These are phyloP conservation scores for Pygoscelis adeliae DNA, from an alignment of 2,113 vertebrate species.

Conservation along the genomic window DNA sequence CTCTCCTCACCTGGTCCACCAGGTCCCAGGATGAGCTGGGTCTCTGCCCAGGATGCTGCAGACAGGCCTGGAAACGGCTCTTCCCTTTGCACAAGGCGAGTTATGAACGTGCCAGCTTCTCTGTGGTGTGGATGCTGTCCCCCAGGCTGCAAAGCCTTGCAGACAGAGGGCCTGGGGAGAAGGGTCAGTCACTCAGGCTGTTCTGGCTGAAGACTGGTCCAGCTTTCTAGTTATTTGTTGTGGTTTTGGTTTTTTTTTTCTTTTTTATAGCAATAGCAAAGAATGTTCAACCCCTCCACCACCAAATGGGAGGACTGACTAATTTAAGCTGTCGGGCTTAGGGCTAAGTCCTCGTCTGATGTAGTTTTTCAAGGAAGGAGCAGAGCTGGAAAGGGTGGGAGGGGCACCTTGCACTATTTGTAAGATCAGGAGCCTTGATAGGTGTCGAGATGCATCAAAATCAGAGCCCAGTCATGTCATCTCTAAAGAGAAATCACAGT, in stretches of 20 bases:
- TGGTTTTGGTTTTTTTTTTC: accelerated
- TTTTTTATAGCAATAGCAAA: not conserved
- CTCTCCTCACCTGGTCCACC: not conserved
- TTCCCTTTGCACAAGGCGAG: not conserved
- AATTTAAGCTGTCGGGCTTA: not conserved
- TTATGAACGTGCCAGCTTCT: not conserved
- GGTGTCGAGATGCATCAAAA: not conserved
- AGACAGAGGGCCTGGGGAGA: not conserved
- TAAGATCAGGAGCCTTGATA: not conserved
- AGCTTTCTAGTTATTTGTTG: not conserved
- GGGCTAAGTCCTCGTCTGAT: not conserved
- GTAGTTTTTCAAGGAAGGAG: not conserved
- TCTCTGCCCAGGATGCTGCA: not conserved
- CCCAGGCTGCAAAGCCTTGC: not conserved
- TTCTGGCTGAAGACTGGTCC: not conserved
- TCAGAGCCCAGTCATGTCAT: not conserved
- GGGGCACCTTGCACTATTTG: not conserved
- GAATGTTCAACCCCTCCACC: not conserved
- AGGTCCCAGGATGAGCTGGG: not conserved
- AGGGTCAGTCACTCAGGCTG: not conserved
- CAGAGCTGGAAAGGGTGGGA: not conserved
- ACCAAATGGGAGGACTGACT: not conserved
- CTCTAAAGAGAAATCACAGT: not conserved
- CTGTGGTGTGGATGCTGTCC: not conserved
- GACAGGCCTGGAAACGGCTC: not conserved